Base-by-base conservation (phyloP, 2,888 invertebrate genomes). In the Mythimna vitellina region DNA sequence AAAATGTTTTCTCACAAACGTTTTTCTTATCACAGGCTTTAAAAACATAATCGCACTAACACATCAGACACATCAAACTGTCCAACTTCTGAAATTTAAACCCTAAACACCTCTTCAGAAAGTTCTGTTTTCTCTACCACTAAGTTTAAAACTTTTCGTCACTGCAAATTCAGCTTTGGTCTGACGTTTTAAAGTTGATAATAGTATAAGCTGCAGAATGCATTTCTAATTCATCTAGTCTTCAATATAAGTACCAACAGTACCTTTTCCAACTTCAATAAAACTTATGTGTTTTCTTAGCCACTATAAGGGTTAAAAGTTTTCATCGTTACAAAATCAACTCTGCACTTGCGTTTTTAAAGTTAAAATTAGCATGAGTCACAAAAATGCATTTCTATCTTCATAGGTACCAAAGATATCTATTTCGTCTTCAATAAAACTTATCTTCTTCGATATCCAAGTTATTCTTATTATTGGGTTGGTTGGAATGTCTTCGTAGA, bases 401-500 rank as follows among this genome's bases (percentile, higher is more conserved):
- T 62, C 54, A 29, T 32, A 62, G 58, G 46, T 56, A 61, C 8
- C 12, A 20, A 46, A 77, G 25, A 71, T 69, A 73, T 65, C 57
- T 58, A 32, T 35, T 29, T n/a, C 14, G 17, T 57, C 8, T 81
- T 96, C 93, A 97, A 88, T 97, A 97, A 88, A 97, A 97, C 87
- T 97, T 97, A 80, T 97, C 97, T 73, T 97, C 97, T 86, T 97
- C 97, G 10, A 96, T 89, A 83, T 97, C 97, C 29, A 97, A 93
- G 77, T 97, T 96, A 76, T 95, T 97, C 64, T 96, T 97, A 49
- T 97, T 97, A 88, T 98, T 98, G 38, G 96, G 95, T 58, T 97
- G 97, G 96, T 93, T 98, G 96, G 98, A 98, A 91, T 98, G 98
- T 64, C 98, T 95, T 84, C 98, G 97, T 54, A 98, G 92, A 0